Evolutionary conservation across 2,888 invertebrate species (phyloP).

Genomic region (Lordiphosa andalusiaca): DNA sequence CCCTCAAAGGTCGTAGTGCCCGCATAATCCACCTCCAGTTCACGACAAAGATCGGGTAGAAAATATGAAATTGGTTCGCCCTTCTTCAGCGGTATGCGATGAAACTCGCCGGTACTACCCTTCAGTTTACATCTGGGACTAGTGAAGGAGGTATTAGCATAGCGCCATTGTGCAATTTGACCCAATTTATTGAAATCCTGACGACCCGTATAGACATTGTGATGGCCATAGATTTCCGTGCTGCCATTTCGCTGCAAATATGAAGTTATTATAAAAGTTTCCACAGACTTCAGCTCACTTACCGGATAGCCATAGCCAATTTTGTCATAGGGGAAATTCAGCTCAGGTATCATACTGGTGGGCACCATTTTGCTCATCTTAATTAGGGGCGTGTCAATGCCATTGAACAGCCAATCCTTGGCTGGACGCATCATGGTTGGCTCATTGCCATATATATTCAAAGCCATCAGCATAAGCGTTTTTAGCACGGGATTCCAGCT

Average conservation of each 20-base stretch:
- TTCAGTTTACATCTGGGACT: constrained; percentile 83
- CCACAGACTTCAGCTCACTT: constrained; percentile 30
- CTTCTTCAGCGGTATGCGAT: constrained; percentile 84
- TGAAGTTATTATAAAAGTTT: neutral
- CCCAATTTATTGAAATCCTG: constrained; percentile 84
- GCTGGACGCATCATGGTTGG: constrained; percentile 84
- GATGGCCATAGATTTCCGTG: constrained; percentile 72
- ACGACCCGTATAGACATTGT: constrained; percentile 88
- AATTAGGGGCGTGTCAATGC: constrained; percentile 88
- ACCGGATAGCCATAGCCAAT: constrained; percentile 92
- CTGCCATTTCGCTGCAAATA: constrained; percentile 88
- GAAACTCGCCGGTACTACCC: constrained; percentile 90
- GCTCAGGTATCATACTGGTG: constrained; percentile 81
- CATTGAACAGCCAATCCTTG: constrained; percentile 87
- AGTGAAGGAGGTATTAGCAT: constrained; percentile 82
- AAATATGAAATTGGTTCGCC: constrained; percentile 84
- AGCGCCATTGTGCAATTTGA: constrained; percentile 87
- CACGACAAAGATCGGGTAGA: constrained; percentile 88
- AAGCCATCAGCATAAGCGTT: constrained; percentile 81
- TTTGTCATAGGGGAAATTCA: constrained; percentile 85
- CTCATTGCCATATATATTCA: constrained; percentile 82
- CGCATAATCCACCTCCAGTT: constrained; percentile 83
- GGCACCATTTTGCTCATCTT: constrained; percentile 81
- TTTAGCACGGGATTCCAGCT: constrained; percentile 58
- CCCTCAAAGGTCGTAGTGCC: constrained; percentile 82